These are phyloP conservation scores for Diplodus puntazzo DNA, from an alignment of 2,797 vertebrate genomes.

Conservation along the genomic window DNA sequence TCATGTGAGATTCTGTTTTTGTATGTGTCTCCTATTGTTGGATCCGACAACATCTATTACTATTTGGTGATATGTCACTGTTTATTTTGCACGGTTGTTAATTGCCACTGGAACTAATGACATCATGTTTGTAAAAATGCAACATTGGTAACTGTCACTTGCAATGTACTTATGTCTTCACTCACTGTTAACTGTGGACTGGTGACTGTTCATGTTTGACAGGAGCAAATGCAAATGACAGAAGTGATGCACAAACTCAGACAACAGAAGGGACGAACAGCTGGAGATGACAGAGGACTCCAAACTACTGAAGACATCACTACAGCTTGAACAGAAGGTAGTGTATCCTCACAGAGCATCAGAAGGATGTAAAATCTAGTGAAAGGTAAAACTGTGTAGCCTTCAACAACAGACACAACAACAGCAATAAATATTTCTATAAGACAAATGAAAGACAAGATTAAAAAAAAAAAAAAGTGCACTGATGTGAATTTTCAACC, in stretches of 20 bases:
- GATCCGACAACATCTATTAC: not conserved
- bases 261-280: slow-evolving; percentile 40
- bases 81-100: not conserved
- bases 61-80: not conserved
- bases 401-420: not conserved
- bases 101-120: slow-evolving; percentile 2
- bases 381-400: not conserved
- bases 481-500: not conserved
- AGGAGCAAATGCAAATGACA: slow-evolving; percentile 34
- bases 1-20: not conserved
- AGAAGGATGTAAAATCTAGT: slow-evolving; percentile 1
- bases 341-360: not conserved
- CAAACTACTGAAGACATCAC: not conserved
- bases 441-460: not conserved
- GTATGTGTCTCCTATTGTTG: not conserved
- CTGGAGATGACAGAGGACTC: slow-evolving; percentile 42
- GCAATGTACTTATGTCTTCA: not conserved
- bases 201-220: slow-evolving; percentile 28
- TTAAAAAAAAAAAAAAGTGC: not conserved
- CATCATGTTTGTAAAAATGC: not conserved
- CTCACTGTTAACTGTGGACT: slow-evolving; percentile 5
- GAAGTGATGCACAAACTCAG: slow-evolving; percentile 30
- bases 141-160: not conserved
- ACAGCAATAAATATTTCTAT: too few relatives aligned
- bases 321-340: slow-evolving; percentile 22